phyloP scores from a whole-genome alignment of 2,113 vertebrate species.

The Apus apus region DNA sequence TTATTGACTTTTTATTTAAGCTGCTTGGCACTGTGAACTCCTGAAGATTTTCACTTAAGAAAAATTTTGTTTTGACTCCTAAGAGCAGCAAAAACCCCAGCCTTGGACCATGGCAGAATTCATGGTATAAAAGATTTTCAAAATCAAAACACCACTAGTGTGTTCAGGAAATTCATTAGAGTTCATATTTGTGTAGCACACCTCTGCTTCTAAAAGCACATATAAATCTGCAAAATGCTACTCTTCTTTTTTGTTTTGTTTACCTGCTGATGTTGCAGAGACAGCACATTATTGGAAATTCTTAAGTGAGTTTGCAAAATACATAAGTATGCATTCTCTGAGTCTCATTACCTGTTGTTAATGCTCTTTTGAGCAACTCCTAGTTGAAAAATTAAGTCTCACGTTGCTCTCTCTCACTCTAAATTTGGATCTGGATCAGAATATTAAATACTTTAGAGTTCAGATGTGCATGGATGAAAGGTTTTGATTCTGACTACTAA shows the following conservation, averaged over 20 bases:
- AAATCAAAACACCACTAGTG: background rate
- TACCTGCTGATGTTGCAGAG: constrained; percentile 42
- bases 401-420: background rate
- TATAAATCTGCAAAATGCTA: background rate
- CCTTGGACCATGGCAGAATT: background rate
- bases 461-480: background rate
- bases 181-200: background rate
- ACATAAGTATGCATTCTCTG: background rate
- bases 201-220: background rate
- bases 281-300: constrained; percentile 3
- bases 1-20: background rate
- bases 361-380: constrained; percentile 6
- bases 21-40: background rate
- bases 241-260: constrained; percentile 1
- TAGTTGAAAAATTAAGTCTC: constrained; percentile 17
- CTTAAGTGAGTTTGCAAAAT: background rate
- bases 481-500: constrained; percentile 14
- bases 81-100: background rate
- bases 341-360: constrained; percentile 19
- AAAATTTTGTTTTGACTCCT: background rate
- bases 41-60: background rate
- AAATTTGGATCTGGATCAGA: constrained; percentile 19
- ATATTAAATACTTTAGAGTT: constrained; percentile 21
- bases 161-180: background rate
- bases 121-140: background rate